A percentile compares a stretch with the other conserved stretches of the same genome.
Conservation (phyloP, 2,113 vertebrate species). For the Catharus fuscescens region DNA sequence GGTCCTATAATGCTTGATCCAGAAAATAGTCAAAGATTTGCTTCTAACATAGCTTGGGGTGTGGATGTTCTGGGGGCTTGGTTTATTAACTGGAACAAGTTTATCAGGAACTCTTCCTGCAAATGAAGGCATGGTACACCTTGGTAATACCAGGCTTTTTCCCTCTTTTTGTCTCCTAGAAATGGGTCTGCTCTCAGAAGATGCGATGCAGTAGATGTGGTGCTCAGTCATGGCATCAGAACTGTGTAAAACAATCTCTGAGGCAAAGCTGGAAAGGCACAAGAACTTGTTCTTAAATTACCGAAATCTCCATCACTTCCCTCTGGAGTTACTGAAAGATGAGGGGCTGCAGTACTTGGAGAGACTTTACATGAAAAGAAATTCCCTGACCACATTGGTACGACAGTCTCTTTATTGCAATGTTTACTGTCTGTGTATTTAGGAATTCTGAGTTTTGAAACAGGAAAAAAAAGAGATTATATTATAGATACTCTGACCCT, state of each 20-base stretch:
- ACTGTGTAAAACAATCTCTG: constrained; percentile 89
- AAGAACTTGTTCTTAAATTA: constrained; percentile 97
- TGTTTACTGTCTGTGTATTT: constrained; percentile 7
- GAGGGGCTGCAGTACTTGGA: constrained; percentile 94
- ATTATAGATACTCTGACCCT: not conserved
- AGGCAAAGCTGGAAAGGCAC: constrained; percentile 94
- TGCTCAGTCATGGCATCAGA: constrained; percentile 88
- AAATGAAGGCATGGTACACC: not conserved
- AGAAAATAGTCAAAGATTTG: not conserved
- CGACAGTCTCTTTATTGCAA: constrained; percentile 19
- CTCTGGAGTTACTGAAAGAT: constrained; percentile 89
- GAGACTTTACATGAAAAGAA: constrained; percentile 97
- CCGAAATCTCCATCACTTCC: constrained; percentile 89
- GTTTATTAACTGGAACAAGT: not conserved
- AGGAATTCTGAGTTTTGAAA: constrained; percentile 31
- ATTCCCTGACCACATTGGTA: constrained; percentile 95
- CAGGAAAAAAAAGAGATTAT: not conserved
- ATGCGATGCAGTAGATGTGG: constrained; percentile 39
- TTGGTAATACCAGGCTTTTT: not conserved
- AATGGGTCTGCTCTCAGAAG: constrained; percentile 67
- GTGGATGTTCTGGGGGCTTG: not conserved
- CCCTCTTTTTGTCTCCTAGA: constrained; percentile 53
- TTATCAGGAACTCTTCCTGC: not conserved
- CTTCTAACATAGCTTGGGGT: not conserved
- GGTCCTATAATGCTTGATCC: rapidly evolving